Conservation (phyloP, 2,797 vertebrate species). For the Chloroceryle amazona region DNA sequence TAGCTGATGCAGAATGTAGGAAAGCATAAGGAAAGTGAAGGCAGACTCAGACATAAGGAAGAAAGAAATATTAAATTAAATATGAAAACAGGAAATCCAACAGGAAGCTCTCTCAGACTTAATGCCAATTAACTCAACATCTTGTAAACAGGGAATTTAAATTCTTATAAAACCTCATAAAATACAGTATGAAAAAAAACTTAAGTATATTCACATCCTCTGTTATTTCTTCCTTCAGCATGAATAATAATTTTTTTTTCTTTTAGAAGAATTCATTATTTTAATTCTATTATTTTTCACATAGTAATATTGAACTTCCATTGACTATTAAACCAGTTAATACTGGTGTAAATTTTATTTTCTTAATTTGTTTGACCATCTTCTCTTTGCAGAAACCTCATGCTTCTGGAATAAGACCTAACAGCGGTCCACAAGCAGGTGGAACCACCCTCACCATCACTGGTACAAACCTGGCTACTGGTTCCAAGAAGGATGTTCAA, state of each 20-base stretch:
- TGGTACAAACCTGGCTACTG: conserved; percentile 87
- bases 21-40: background rate
- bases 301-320: background rate
- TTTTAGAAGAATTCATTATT: background rate
- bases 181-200: background rate
- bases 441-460: conserved; percentile 92
- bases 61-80: background rate
- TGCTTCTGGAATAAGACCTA: conserved; percentile 76
- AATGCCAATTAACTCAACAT: background rate
- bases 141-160: background rate
- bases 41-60: background rate
- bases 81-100: background rate
- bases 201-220: background rate
- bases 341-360: background rate
- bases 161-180: background rate
- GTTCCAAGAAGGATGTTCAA: conserved; percentile 88
- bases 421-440: conserved; percentile 85
- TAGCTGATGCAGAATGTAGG: background rate
- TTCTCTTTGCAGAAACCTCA: conserved; percentile 84
- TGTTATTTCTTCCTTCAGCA: background rate
- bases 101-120: background rate
- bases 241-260: background rate
- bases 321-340: background rate
- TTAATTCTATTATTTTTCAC: background rate
- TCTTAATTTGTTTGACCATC: background rate